Percentiles rank a stretch among this genome's conserved stretches.
Conservation (phyloP, 2,888 invertebrate genomes). For the Cyclophora punctaria region DNA sequence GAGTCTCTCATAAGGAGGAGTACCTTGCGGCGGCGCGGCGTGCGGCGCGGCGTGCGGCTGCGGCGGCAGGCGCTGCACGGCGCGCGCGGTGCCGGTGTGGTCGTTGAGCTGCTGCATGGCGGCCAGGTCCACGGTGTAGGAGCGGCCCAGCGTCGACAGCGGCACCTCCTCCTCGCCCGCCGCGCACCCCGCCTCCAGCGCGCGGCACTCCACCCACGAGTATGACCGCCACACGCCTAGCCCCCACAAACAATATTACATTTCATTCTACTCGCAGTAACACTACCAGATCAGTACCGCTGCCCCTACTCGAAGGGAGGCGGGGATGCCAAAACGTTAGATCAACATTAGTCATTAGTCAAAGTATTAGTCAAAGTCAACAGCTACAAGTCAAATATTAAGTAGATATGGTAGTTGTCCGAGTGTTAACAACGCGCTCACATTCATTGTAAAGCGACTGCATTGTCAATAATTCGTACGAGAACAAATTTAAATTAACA, state of each 20-base stretch:
- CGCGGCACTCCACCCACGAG: slow-evolving; percentile 92
- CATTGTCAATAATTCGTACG: no score
- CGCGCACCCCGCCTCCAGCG: slow-evolving; percentile 95
- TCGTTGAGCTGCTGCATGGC: slow-evolving; percentile 99
- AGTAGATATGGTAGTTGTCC: no score
- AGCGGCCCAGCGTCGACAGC: slow-evolving; percentile 91
- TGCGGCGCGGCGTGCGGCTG: slow-evolving; percentile 31
- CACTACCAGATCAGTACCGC: no score
- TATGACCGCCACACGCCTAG: slow-evolving; percentile 91
- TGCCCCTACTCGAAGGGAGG: no score
- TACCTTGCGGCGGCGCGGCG: slow-evolving; percentile 20
- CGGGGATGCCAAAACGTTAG: no score
- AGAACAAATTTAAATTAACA: no score
- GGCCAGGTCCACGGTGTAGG: slow-evolving; percentile 96
- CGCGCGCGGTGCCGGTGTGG: slow-evolving; percentile 95
- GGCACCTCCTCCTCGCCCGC: slow-evolving; percentile 97
- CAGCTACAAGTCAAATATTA: no score
- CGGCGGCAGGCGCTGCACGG: slow-evolving; percentile 88
- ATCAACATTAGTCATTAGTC: no score
- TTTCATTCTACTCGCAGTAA: no score
- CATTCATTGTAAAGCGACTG: no score
- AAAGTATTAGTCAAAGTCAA: no score
- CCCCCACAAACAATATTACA: slow-evolving; percentile 20
- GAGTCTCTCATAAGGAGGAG: slow-evolving; percentile 52
- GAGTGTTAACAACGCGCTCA: no score